Percentiles rank a stretch among this genome's conserved stretches.
phyloP scores from a whole-genome alignment of 1,140 invertebrate genomes.

The Megalonaias nervosa region DNA sequence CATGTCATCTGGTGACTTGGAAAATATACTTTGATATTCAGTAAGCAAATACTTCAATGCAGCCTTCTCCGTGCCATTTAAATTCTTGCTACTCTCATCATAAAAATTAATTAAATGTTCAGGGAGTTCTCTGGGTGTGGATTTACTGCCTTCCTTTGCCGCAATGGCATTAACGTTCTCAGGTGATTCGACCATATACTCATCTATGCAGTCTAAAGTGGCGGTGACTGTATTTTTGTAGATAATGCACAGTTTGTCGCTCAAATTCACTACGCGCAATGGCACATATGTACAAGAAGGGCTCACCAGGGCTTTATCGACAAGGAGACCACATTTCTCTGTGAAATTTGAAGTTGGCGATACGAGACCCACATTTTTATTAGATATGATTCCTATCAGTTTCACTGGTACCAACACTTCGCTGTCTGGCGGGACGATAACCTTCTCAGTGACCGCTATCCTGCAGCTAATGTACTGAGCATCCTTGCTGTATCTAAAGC shows the following conservation, averaged over 20 bases:
- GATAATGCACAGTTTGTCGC: neutral
- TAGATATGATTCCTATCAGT: constrained; percentile 1
- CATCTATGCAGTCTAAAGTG: neutral
- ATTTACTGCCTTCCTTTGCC: neutral
- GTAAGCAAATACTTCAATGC: constrained; percentile 4
- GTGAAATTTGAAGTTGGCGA: neutral
- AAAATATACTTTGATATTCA: constrained; percentile 17
- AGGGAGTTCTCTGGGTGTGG: neutral
- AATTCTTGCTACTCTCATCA: neutral
- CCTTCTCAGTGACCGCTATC: too few species aligned
- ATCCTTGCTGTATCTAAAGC: constrained; percentile 1
- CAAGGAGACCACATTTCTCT: constrained; percentile 8
- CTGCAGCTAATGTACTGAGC: too few species aligned
- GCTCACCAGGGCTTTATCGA: constrained; percentile 8
- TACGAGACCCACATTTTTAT: constrained; percentile 4
- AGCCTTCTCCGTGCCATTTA: neutral
- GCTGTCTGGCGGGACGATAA: neutral
- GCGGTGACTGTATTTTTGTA: too few species aligned
- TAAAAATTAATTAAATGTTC: neutral
- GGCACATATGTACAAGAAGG: constrained; percentile 8
- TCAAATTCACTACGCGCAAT: neutral
- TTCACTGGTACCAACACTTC: constrained; percentile 1
- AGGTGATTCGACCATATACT: neutral
- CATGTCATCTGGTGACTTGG: constrained; percentile 24
- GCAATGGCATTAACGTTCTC: neutral